phyloP scores from a whole-genome alignment of 1,140 invertebrate genomes.

The Goniozus legneri region DNA sequence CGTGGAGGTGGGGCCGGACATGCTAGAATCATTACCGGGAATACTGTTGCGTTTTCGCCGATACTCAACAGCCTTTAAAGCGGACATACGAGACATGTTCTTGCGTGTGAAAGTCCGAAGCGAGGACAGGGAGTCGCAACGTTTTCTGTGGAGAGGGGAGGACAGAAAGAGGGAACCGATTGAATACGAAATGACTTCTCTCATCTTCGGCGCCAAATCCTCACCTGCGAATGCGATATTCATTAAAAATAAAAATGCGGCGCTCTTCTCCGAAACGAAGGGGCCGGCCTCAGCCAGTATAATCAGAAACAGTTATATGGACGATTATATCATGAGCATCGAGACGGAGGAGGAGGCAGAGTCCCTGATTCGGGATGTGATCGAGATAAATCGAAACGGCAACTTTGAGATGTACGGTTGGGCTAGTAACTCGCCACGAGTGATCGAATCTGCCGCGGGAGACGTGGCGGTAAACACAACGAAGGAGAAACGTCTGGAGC shows the following conservation, averaged over 20 bases:
- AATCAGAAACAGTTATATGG: neutral
- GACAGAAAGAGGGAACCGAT: neutral
- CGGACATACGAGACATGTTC: constrained; percentile 21
- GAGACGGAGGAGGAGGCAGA: constrained; percentile 6
- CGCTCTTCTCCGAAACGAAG: neutral
- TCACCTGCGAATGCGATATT: neutral
- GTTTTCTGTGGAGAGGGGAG: constrained; percentile 1
- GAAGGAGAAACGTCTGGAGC: neutral
- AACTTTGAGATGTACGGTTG: constrained; percentile 19
- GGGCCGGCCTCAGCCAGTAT: neutral
- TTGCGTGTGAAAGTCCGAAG: constrained; percentile 19
- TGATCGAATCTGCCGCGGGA: too few relatives aligned
- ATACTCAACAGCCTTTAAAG: neutral
- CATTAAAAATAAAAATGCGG: constrained; percentile 9
- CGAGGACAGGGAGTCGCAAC: constrained; percentile 10
- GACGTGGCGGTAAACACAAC: neutral
- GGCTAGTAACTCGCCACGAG: neutral
- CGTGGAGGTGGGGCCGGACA: constrained; percentile 24
- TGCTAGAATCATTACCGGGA: constrained; percentile 21
- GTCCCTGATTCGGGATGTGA: constrained; percentile 6
- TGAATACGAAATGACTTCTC: neutral
- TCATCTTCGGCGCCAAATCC: neutral
- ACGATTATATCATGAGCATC: constrained; percentile 9
- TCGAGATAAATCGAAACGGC: neutral
- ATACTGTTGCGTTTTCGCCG: constrained; percentile 16